Conservation (phyloP, 2,888 invertebrate species). For the Chesias legatella region DNA sequence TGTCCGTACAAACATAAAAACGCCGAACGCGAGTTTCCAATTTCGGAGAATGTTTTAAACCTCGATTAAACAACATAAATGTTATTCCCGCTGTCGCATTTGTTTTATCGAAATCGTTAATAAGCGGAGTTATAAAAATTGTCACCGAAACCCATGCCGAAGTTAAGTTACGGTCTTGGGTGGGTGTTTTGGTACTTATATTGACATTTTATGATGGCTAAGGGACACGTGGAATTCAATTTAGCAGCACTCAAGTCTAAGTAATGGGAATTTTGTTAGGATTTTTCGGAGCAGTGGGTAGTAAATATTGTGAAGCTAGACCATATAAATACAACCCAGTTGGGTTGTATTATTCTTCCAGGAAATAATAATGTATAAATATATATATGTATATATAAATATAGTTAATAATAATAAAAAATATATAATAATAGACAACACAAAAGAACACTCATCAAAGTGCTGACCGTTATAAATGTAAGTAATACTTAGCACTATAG, state of each 20-base stretch:
- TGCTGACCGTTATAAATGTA: no score
- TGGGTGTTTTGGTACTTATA: conserved; percentile 17
- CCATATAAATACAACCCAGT: no score
- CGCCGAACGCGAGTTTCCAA: conserved; percentile 51
- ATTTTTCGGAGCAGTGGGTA: no score
- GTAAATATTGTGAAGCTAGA: no score
- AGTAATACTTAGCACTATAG: no score
- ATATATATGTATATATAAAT: no score
- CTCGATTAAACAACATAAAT: conserved; percentile 39
- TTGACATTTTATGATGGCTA: conserved; percentile 9
- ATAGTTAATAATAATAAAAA: no score
- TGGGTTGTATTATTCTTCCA: no score
- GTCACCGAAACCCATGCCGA: conserved; percentile 30
- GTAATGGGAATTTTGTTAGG: neutral
- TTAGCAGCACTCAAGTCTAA: conserved; percentile 7
- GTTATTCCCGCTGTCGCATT: conserved; percentile 30
- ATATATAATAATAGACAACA: no score
- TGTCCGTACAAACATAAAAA: conserved; percentile 11
- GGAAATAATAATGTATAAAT: no score
- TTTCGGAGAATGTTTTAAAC: conserved; percentile 39
- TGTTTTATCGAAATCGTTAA: conserved; percentile 41
- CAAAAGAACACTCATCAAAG: no score
- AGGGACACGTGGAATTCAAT: conserved; percentile 3
- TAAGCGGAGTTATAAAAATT: conserved; percentile 38
- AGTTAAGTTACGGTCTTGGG: conserved; percentile 26